Evolutionary conservation across 2,113 vertebrate genomes (phyloP).

Genomic region (Alces alces): DNA sequence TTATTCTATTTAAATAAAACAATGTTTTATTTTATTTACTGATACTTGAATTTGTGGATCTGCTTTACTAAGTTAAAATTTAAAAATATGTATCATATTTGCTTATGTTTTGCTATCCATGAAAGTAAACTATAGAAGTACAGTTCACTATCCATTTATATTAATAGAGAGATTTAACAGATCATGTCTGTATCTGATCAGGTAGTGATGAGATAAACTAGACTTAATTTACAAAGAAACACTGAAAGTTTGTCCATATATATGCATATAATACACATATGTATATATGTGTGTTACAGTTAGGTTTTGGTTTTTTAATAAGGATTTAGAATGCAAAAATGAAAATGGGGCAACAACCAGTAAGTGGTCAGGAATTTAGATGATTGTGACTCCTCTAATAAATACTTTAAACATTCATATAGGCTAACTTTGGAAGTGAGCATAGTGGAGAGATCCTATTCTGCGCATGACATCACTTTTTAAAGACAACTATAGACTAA

Average conservation of each 20-base stretch:
- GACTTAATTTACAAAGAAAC: not conserved
- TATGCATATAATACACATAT: not conserved
- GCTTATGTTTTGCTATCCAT: not conserved
- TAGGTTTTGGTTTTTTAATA: not conserved
- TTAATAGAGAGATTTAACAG: not conserved
- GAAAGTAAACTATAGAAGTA: not conserved
- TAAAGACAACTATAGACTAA: not conserved
- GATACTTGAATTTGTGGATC: not conserved
- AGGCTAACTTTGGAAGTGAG: not conserved
- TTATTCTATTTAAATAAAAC: not conserved
- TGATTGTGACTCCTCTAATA: not conserved
- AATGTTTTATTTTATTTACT: not conserved
- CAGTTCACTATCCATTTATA: not conserved
- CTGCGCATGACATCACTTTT: not conserved
- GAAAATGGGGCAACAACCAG: not conserved
- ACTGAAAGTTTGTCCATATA: not conserved
- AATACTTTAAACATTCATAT: not conserved
- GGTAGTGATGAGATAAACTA: not conserved
- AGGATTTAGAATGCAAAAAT: not conserved
- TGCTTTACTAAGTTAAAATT: not conserved
- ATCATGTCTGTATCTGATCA: not conserved
- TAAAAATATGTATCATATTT: not conserved
- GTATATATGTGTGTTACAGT: not conserved
- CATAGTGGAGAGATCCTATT: not conserved
- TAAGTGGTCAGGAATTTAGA: not conserved